Evolutionary conservation across 2,113 vertebrate species (phyloP), one percentile per base, ranked within the genome.

Genomic region (Toxostoma redivivum): DNA sequence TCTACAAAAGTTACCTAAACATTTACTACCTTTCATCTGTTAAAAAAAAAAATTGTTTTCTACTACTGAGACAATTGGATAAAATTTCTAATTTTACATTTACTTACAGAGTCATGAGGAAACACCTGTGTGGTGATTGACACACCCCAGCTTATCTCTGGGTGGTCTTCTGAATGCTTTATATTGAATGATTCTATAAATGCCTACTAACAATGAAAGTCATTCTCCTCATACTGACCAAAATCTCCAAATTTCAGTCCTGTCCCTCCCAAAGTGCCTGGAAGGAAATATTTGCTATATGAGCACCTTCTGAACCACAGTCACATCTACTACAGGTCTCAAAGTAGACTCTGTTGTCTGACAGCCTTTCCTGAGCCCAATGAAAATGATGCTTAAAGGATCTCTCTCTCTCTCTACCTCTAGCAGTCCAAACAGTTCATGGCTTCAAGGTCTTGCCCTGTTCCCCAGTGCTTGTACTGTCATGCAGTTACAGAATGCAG

Each of bases 231-330:
- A 3, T 37, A 57, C 15, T 67, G 83, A 61, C 3, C 15, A 73
- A 61, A 73, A 65, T 10, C 28, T 62, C 45, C 50, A 61, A 0
- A 44, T 61, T 58, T 57, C 58, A 61, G 20, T 31, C 40, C 31
- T 31, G 9, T 23, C 15, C 37, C 16, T 64, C 25, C 21, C 20
- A 1, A 60, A 67, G 56, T 33, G 23, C 48, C 35, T n/a, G 18
- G 37, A 21, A 69, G 25, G 13, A 80, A 92, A 38, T 3, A 14
- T 0, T 0, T 25, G 17, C 38, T 31, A 1, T 47, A 7, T 2
- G 3, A 57, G 12, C 57, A 71, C 25, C 23, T 58, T 53, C 35
- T 53, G 69, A 64, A 53, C 17, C 38, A 38, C 62, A 77, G 54
- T 15, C 62, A 71, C 25, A 23, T 13, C 45, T 45, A 2, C 33